phyloP scores from a whole-genome alignment of 2,797 vertebrate species.

The Chiloscyllium punctatum region DNA sequence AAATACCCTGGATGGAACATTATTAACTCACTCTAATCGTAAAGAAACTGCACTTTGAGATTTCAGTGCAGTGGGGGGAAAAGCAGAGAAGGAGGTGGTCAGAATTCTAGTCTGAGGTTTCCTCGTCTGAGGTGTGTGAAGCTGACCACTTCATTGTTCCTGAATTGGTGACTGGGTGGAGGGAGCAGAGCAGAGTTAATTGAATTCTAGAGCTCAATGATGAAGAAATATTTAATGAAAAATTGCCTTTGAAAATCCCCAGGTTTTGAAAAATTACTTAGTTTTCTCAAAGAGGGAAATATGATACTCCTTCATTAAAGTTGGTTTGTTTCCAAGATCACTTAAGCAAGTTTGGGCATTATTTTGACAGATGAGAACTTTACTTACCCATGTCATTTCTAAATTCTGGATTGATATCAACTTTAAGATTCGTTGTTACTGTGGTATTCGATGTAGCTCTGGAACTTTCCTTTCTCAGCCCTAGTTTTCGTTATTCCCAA shows the following conservation, averaged over 20 bases:
- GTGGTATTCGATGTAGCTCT: neutral
- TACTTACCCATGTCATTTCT: neutral
- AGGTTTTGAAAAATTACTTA: neutral
- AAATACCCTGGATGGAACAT: neutral
- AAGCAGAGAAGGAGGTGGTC: neutral
- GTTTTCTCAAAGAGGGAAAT: neutral
- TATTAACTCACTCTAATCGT: neutral
- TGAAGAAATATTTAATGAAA: neutral
- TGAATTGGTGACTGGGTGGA: neutral
- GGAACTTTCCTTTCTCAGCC: neutral
- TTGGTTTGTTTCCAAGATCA: neutral
- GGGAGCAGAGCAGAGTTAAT: neutral
- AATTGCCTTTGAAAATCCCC: neutral
- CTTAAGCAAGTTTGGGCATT: conserved; percentile 13
- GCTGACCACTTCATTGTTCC: neutral
- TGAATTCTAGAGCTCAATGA: neutral
- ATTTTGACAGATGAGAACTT: conserved; percentile 9
- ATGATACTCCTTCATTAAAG: neutral
- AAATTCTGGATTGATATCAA: neutral
- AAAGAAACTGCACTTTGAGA: neutral
- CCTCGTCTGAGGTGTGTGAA: neutral
- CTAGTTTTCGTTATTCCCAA: neutral
- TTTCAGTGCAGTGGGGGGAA: neutral
- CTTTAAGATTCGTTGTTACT: neutral
- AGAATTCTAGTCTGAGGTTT: neutral